phyloP scores from a whole-genome alignment of 2,113 vertebrate species.

The Monarcha castaneiventris region DNA sequence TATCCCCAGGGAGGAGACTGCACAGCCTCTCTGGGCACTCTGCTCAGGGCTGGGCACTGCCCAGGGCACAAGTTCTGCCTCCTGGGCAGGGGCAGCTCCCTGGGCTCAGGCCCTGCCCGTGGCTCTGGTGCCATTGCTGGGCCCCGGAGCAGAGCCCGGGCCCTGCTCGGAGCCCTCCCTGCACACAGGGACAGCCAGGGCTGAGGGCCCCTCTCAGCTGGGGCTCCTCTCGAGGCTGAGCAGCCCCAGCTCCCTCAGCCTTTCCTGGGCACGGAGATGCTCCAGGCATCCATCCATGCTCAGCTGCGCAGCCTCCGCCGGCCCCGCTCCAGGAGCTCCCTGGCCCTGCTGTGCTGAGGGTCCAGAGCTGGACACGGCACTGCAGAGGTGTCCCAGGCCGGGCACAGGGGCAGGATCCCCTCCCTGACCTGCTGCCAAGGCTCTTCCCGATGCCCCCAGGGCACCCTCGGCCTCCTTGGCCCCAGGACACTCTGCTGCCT shows the following conservation, averaged over 20 bases:
- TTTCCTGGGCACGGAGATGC: not conserved
- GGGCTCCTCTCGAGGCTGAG: not conserved
- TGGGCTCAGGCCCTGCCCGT: not conserved
- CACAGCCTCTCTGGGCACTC: not conserved
- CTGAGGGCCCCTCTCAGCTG: not conserved
- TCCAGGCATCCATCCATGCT: not conserved
- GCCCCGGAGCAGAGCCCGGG: not conserved
- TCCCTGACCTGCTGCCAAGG: not conserved
- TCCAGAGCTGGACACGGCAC: not conserved
- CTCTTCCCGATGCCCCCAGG: not conserved
- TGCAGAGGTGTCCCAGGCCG: not conserved
- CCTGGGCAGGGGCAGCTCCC: not conserved
- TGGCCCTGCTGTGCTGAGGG: not conserved
- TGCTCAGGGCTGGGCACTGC: not conserved
- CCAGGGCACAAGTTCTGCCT: not conserved
- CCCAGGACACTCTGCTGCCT: not conserved
- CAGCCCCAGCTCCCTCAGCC: not conserved
- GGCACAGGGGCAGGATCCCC: not conserved
- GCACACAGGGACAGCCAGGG: not conserved
- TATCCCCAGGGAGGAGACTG: not conserved
- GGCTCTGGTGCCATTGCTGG: not conserved
- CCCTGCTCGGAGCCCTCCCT: not conserved
- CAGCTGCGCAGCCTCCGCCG: not conserved
- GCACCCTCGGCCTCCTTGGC: not conserved
- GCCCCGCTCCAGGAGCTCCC: not conserved